Evolutionary conservation across 1,140 invertebrate species (phyloP), one percentile per base, ranked within the genome.

Genomic region (Cepaea nemoralis): DNA sequence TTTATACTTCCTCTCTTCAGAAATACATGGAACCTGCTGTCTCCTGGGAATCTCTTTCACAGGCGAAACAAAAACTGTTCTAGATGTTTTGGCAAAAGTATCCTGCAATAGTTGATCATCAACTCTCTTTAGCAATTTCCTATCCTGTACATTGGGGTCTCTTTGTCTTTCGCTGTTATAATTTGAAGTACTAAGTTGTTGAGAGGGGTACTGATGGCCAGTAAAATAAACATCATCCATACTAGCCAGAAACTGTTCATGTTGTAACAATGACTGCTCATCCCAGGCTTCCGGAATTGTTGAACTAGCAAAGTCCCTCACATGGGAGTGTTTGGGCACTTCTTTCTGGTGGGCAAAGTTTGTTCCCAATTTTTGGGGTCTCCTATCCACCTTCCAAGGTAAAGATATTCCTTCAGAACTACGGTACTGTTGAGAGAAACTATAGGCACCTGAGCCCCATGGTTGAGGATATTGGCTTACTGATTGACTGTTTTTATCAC

Each of bases 231-330:
- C 42, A 8, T 79, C 24, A 40, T 42, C 37, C 66, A 79, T 79
- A 22, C 31, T 33, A 55, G 78, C 78, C 40, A 80, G 31, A 73
- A 80, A 80, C 40, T 73, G 10, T 35, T 80, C 78, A 14, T 80
- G 78, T 39, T 55, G 27, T 35, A 48, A 5, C 22, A 80, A 45
- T 31, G 59, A 80, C 12, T 80, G 78, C 37, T 80, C 78, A 80
- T 71, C 69, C 78, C 78, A 80, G 45, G 42, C 14, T 10, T 24
- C 39, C 33, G 31, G 2, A 14, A 40, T 45, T 24, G 24, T 22
- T 33, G 48, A 19, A 75, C 31, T 33, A 22, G 19, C 10, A 39
- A 77, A 37, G 16, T 40, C 31, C 1, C 2, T 48, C 27, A 42
- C 2, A 48, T 2, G 5, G 33, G 19, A 19, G 2, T 63, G n/a